Percentiles rank a stretch among this genome's conserved stretches.
Conservation (phyloP, 2,888 invertebrate genomes). For the Xylocampa areola region DNA sequence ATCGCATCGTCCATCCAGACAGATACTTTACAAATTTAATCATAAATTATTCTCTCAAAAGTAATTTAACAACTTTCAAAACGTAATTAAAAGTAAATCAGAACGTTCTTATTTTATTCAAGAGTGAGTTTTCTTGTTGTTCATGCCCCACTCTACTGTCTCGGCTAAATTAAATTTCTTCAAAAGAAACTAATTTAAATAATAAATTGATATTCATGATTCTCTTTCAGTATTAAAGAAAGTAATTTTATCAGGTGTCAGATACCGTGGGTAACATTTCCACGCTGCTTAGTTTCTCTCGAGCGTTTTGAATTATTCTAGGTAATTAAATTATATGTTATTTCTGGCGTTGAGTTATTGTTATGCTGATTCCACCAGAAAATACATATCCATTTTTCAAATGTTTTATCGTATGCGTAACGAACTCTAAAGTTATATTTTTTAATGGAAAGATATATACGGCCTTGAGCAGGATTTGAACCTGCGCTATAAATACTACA, state of each 20-base stretch:
- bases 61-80: constrained; percentile 41
- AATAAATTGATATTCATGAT: constrained; percentile 44
- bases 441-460: no score
- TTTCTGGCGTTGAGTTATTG: no score
- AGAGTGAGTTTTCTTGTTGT: constrained; percentile 44
- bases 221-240: constrained; percentile 18
- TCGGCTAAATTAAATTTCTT: constrained; percentile 45
- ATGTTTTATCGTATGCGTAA: no score
- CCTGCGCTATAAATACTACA: no score
- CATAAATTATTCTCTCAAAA: constrained; percentile 41
- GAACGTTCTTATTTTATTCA: constrained; percentile 43
- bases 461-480: no score
- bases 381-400: no score
- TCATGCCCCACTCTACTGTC: constrained; percentile 28
- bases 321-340: no score
- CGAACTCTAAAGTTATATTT: no score
- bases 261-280: constrained; percentile 3
- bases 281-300: not conserved
- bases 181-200: constrained; percentile 47
- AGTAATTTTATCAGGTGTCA: constrained; percentile 25
- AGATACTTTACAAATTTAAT: constrained; percentile 37
- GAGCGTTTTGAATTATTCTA: not conserved
- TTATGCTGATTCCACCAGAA: no score
- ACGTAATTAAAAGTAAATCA: constrained; percentile 52
- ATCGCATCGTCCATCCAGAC: constrained; percentile 20